A percentile compares a stretch with the other conserved stretches of the same genome.
Evolutionary conservation across 1,140 invertebrate genomes (phyloP).

Genomic region (Monomorium pharaonis): DNA sequence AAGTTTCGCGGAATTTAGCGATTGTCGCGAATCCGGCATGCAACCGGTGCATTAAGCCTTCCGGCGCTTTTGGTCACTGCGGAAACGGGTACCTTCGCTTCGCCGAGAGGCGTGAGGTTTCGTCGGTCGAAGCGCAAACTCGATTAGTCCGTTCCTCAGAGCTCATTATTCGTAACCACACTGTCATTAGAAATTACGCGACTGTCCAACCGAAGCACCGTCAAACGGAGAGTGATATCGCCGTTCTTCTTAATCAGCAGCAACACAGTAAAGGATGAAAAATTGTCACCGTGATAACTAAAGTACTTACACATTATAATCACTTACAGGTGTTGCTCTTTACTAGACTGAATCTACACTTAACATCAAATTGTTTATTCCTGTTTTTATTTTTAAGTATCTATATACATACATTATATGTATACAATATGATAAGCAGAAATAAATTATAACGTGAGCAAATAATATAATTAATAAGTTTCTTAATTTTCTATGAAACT

Average conservation of each 20-base stretch:
- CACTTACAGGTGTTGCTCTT: not conserved
- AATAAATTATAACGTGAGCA: not conserved
- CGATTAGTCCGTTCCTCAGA: constrained; percentile 40
- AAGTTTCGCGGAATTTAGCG: constrained; percentile 29
- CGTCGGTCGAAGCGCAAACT: constrained; percentile 34
- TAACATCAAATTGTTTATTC: not conserved
- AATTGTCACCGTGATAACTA: not conserved
- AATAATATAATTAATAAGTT: not conserved
- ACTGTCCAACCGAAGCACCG: not conserved
- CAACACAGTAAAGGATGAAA: not conserved
- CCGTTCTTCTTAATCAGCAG: not conserved
- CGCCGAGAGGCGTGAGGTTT: not conserved
- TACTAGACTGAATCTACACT: not conserved
- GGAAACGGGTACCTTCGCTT: not conserved
- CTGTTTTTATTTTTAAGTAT: not conserved
- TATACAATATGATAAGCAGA: not conserved
- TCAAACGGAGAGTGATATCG: not conserved
- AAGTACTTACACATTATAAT: not conserved
- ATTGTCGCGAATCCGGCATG: not conserved
- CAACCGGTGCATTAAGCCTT: constrained; percentile 29
- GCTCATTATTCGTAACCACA: constrained; percentile 23
- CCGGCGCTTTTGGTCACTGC: constrained; percentile 17
- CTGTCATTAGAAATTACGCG: constrained; percentile 32
- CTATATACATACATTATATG: too few relatives aligned
- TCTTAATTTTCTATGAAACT: not conserved